A percentile compares a stretch with the other conserved stretches of the same genome.
Evolutionary conservation across 2,797 vertebrate species (phyloP).

Genomic region (Sciurus vulgaris): DNA sequence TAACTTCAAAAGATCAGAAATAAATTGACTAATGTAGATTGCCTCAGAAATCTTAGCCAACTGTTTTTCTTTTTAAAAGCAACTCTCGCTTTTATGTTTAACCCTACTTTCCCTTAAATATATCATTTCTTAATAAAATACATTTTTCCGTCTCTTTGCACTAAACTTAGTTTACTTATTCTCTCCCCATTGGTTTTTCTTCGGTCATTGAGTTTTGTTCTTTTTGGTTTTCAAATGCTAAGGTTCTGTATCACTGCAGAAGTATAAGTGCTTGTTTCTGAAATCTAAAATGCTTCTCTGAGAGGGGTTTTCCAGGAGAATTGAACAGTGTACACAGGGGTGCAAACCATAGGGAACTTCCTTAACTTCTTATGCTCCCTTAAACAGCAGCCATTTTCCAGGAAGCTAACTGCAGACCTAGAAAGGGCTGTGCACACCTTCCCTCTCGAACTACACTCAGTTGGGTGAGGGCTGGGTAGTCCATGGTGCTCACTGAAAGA

Average conservation of each 20-base stretch:
- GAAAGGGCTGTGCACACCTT: not conserved
- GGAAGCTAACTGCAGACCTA: not conserved
- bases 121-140: conserved; percentile 47
- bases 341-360: conserved; percentile 65
- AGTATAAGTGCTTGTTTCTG: conserved; percentile 74
- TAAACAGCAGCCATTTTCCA: not conserved
- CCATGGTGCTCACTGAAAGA: no score
- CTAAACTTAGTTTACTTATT: conserved; percentile 29
- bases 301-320: conserved; percentile 78
- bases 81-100: conserved; percentile 41
- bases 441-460: not conserved
- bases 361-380: conserved; percentile 41
- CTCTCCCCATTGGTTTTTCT: conserved; percentile 56
- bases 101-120: not conserved
- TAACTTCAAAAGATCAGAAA: conserved; percentile 60
- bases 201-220: conserved; percentile 25
- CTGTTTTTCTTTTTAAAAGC: conserved; percentile 19
- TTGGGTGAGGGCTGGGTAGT: not conserved
- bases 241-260: conserved; percentile 51
- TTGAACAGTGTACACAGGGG: conserved; percentile 49
- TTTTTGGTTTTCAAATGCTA: conserved; percentile 60
- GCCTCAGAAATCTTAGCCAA: not conserved
- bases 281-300: conserved; percentile 50
- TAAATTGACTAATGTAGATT: not conserved
- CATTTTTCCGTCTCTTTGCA: conserved; percentile 48